Evolutionary conservation across 2,113 vertebrate species (phyloP).

Genomic region (Columba livia): DNA sequence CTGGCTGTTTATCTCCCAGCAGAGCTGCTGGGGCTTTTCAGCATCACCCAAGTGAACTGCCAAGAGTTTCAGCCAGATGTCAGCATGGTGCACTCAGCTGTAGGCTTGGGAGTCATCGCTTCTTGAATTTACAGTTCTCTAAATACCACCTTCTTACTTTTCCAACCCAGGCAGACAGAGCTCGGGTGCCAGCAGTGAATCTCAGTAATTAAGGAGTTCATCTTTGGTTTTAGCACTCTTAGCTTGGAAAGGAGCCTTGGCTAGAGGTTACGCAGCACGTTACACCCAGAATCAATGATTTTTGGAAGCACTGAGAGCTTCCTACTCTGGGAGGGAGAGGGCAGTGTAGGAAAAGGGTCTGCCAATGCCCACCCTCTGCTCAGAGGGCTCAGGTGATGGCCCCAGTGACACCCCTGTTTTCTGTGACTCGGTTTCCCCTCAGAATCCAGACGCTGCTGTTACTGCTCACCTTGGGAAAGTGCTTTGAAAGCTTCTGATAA

Average conservation of each 20-base stretch:
- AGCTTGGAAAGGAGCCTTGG: neutral
- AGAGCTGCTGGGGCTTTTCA: neutral
- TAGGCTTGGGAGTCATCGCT: neutral
- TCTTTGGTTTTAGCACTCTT: neutral
- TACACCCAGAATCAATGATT: neutral
- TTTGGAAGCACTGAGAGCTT: neutral
- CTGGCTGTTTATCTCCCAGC: neutral
- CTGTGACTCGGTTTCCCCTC: neutral
- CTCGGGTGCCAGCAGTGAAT: neutral
- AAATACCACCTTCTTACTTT: neutral
- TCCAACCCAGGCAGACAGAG: neutral
- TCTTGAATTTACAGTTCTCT: constrained; percentile 19
- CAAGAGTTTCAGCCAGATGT: constrained; percentile 31
- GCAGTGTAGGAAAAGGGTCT: neutral
- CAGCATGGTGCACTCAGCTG: neutral
- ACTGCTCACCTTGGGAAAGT: neutral
- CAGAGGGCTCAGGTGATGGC: neutral
- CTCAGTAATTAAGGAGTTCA: neutral
- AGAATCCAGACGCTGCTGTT: neutral
- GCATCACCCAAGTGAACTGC: neutral
- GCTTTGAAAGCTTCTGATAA: neutral
- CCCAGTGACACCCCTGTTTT: accelerated
- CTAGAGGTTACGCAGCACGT: neutral
- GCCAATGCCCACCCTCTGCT: accelerated
- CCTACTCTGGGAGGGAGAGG: neutral